A percentile compares a stretch with the other conserved stretches of the same genome.
phyloP scores from a whole-genome alignment of 2,113 vertebrate species.

The Leptobrachium ailaonicum region DNA sequence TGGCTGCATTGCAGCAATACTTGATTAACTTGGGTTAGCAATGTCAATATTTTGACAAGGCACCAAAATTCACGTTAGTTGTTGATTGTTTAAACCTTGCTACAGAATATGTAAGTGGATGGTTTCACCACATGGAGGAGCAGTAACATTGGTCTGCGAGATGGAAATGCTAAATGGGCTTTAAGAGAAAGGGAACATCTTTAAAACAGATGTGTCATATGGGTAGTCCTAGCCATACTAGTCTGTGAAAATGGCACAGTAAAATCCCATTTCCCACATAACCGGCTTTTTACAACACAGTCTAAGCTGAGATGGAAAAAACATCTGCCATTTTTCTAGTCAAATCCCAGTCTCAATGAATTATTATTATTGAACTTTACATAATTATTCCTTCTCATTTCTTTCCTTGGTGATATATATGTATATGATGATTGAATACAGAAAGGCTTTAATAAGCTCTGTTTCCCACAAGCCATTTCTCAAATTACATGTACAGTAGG shows the following conservation, averaged over 20 bases:
- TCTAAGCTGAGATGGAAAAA: constrained; percentile 16
- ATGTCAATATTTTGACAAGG: no score
- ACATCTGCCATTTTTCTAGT: constrained; percentile 22
- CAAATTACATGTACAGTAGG: constrained; percentile 8
- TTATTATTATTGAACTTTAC: constrained; percentile 16
- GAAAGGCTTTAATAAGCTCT: not conserved
- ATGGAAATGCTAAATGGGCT: not conserved
- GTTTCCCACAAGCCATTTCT: not conserved
- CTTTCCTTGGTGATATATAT: constrained; percentile 3
- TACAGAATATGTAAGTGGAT: not conserved
- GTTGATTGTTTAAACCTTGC: no score
- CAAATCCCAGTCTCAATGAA: constrained; percentile 4
- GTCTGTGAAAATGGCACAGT: constrained; percentile 23
- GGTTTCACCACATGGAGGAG: constrained; percentile 10
- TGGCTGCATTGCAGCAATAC: no score
- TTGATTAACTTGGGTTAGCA: no score
- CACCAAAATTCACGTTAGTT: no score
- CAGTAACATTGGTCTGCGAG: constrained; percentile 1
- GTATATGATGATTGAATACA: constrained; percentile 10
- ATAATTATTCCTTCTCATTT: not conserved
- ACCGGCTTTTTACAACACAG: constrained; percentile 21
- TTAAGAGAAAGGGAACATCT: constrained; percentile 7
- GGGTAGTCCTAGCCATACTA: constrained; percentile 3
- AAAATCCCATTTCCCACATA: constrained; percentile 30
- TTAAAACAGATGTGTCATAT: constrained; percentile 38